Percentiles rank a stretch among this genome's conserved stretches.
phyloP scores from a whole-genome alignment of 2,888 invertebrate species.

The Idaea dimidiata region DNA sequence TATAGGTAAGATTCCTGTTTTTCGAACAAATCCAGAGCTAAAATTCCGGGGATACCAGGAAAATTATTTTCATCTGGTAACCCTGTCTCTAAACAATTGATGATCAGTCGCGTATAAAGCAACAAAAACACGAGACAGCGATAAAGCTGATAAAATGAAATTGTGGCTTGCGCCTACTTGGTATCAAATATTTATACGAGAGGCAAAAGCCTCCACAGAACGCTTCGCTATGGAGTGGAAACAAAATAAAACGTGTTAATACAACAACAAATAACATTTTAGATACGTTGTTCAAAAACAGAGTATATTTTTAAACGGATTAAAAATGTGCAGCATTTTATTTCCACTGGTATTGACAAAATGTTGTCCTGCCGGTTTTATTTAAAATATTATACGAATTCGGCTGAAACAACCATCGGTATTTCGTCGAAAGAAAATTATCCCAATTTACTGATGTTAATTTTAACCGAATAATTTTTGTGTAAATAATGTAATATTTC shows the following conservation, averaged over 20 bases:
- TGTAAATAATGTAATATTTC: slow-evolving; percentile 40
- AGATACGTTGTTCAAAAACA: slow-evolving; percentile 38
- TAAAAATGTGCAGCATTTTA: neutral
- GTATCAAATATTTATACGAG: slow-evolving; percentile 60
- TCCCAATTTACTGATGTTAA: slow-evolving; percentile 3
- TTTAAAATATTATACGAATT: neutral
- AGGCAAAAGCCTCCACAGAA: slow-evolving; percentile 39
- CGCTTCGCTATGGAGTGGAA: slow-evolving; percentile 43
- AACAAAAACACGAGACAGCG: slow-evolving; percentile 31
- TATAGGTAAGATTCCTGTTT: too few species aligned
- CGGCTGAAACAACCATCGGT: neutral
- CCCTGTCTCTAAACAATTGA: slow-evolving; percentile 37
- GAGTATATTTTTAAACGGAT: slow-evolving; percentile 28
- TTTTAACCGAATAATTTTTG: slow-evolving; percentile 11
- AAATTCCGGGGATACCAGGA: too few species aligned
- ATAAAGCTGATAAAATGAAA: slow-evolving; percentile 52
- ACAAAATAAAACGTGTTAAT: slow-evolving; percentile 49
- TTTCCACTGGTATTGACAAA: neutral
- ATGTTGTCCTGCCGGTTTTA: neutral
- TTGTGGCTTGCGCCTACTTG: slow-evolving; percentile 47
- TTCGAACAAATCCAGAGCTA: too few species aligned
- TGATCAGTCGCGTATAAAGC: slow-evolving; percentile 39
- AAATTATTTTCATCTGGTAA: too few species aligned
- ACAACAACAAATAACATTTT: slow-evolving; percentile 51
- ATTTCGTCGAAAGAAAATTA: neutral